phyloP scores from a whole-genome alignment of 2,888 invertebrate genomes.

The Macrosiphum euphorbiae region DNA sequence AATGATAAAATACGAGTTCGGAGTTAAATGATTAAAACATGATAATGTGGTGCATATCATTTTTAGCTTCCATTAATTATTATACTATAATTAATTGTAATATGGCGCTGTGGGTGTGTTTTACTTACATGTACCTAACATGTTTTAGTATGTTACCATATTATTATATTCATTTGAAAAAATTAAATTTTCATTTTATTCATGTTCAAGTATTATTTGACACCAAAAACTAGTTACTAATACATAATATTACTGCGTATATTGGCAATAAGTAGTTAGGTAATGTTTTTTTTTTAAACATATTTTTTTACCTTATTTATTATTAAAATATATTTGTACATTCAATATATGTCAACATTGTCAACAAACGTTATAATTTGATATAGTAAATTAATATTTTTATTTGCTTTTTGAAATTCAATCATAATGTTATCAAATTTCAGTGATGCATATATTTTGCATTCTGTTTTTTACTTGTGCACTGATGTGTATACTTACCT shows the following conservation, averaged over 20 bases:
- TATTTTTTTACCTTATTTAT: background rate
- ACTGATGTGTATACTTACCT: background rate
- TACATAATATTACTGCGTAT: background rate
- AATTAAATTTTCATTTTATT: background rate
- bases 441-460: background rate
- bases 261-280: background rate
- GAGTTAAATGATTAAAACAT: background rate
- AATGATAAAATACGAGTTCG: background rate
- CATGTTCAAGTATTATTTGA: background rate
- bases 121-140: background rate
- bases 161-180: background rate
- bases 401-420: slow-evolving; percentile 6
- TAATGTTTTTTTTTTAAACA: background rate
- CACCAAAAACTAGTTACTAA: background rate
- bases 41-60: background rate
- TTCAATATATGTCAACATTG: background rate
- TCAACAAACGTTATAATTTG: background rate
- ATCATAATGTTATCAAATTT: slow-evolving; percentile 21
- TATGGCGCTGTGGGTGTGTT: background rate
- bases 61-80: background rate
- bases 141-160: background rate
- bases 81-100: background rate
- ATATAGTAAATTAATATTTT: background rate
- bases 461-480: background rate
- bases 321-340: background rate